Evolutionary conservation across 2,888 invertebrate genomes (phyloP).

Genomic region (Drosophila austrosaltans): DNA sequence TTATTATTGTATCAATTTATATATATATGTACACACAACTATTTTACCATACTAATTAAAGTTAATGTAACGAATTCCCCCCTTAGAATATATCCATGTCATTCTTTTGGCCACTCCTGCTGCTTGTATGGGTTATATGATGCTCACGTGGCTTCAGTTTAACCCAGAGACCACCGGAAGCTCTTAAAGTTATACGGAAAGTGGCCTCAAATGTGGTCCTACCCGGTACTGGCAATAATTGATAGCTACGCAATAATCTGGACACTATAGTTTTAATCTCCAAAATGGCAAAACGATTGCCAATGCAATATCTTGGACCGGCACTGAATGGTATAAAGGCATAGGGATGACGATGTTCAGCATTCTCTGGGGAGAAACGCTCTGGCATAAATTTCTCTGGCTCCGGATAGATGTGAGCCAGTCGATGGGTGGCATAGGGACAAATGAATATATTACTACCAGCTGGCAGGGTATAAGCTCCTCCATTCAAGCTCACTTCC

Average conservation of each 20-base stretch:
- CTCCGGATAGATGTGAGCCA: conserved; percentile 85
- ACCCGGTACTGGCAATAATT: conserved; percentile 84
- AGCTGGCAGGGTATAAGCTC: conserved; percentile 84
- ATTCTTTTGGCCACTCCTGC: background rate
- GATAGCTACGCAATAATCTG: conserved; percentile 84
- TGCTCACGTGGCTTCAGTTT: conserved; percentile 81
- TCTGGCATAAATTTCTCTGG: conserved; percentile 86
- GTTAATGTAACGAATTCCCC: conserved; percentile 69
- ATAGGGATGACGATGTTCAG: conserved; percentile 85
- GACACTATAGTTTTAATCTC: conserved; percentile 86
- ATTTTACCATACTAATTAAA: conserved; percentile 77
- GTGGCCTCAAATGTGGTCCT: conserved; percentile 84
- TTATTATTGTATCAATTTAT: conserved; percentile 75
- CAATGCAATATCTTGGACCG: conserved; percentile 86
- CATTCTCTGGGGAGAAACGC: conserved; percentile 85
- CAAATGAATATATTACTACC: conserved; percentile 85
- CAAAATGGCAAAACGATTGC: conserved; percentile 86
- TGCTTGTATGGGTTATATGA: conserved; percentile 33
- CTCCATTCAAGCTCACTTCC: conserved; percentile 79
- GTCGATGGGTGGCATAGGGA: conserved; percentile 86
- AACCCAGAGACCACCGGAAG: conserved; percentile 86
- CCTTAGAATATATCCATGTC: background rate
- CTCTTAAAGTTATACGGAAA: conserved; percentile 85
- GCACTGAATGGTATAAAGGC: conserved; percentile 86
- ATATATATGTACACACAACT: conserved; percentile 44